Percentiles rank a stretch among this genome's conserved stretches.
phyloP scores from a whole-genome alignment of 1,140 invertebrate genomes.

The Lineus longissimus region DNA sequence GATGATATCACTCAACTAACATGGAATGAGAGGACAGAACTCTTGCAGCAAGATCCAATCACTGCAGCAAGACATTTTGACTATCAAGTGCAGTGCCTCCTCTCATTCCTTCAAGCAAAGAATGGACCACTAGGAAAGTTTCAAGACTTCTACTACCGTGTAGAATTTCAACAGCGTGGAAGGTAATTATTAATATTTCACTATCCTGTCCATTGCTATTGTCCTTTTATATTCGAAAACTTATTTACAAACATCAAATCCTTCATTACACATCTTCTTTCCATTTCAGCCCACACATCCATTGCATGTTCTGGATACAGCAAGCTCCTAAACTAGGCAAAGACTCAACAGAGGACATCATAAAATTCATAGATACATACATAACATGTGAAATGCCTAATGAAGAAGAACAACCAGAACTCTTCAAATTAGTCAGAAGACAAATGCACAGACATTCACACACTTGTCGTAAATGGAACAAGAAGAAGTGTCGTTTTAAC shows the following conservation, averaged over 20 bases:
- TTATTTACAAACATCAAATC: too few relatives aligned
- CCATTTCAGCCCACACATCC: constrained; percentile 53
- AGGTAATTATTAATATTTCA: too few relatives aligned
- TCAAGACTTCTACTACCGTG: constrained; percentile 32
- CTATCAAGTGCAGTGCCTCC: constrained; percentile 16
- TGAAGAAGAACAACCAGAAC: neutral
- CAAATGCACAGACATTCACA: constrained; percentile 25
- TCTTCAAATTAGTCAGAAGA: constrained; percentile 10
- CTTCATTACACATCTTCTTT: too few relatives aligned
- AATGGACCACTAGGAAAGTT: constrained; percentile 23
- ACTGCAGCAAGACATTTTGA: constrained; percentile 24
- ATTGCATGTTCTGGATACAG: constrained; percentile 51
- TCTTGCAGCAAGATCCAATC: constrained; percentile 22
- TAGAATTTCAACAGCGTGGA: constrained; percentile 54
- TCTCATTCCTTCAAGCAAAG: constrained; percentile 12
- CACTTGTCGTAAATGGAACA: constrained; percentile 21
- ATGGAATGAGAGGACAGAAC: constrained; percentile 17
- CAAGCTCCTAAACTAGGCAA: constrained; percentile 32
- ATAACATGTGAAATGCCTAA: constrained; percentile 19
- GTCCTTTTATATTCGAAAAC: too few relatives aligned
- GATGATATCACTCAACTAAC: constrained; percentile 15
- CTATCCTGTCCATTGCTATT: too few relatives aligned
- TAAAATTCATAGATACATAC: constrained; percentile 20
- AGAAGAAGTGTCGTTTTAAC: constrained; percentile 24
- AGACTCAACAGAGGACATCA: constrained; percentile 6